Conservation (phyloP, 2,113 vertebrate species). For the Sorex araneus region DNA sequence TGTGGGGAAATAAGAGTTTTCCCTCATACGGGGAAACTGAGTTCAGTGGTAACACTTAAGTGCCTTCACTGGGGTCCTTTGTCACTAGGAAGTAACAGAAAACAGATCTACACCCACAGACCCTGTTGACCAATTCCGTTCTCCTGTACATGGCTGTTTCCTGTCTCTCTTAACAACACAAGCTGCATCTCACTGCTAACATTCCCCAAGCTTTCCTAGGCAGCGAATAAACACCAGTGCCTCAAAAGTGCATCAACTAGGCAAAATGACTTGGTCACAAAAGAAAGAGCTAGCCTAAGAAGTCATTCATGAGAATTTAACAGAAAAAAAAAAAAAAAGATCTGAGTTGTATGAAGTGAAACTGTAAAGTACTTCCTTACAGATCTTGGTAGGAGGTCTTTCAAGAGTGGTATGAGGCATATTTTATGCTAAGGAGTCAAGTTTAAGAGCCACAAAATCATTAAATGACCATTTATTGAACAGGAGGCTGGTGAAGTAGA, state of each 20-base stretch:
- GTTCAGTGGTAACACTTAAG: background rate
- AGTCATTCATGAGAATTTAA: background rate
- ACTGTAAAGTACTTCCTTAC: background rate
- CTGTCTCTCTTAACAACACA: background rate
- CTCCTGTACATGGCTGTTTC: background rate
- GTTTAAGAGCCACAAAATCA: background rate
- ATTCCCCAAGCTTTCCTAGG: background rate
- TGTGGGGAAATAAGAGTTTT: too few species aligned
- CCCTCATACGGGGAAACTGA: background rate
- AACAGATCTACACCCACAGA: background rate
- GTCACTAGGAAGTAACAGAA: background rate
- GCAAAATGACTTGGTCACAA: background rate
- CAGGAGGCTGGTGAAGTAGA: background rate
- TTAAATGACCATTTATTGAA: background rate
- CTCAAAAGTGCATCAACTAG: background rate
- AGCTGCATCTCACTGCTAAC: background rate
- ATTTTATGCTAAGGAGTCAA: background rate
- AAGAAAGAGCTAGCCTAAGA: constrained; percentile 25
- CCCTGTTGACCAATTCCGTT: background rate
- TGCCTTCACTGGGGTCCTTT: background rate
- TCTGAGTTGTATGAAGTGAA: constrained; percentile 28
- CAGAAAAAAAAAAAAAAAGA: background rate
- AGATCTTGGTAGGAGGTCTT: background rate
- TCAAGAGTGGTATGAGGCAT: background rate
- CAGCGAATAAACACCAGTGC: background rate